A percentile compares a stretch with the other conserved stretches of the same genome.
Evolutionary conservation across 1,140 invertebrate species (phyloP).

Genomic region (Hycleus phaleratus): DNA sequence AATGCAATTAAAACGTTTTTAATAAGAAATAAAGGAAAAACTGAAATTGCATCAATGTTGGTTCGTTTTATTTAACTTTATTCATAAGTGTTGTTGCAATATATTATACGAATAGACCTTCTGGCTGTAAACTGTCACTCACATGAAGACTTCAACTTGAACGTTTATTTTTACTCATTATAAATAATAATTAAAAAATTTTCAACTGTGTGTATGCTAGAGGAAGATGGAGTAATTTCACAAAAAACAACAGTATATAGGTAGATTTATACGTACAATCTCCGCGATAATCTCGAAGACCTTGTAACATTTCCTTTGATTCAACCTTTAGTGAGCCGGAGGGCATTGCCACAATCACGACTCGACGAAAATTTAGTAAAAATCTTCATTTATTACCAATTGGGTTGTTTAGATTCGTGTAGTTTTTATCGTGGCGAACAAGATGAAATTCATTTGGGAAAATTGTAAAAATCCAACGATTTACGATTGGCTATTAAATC

Average conservation of each 20-base stretch:
- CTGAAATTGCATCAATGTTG: no score
- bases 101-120: neutral
- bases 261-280: constrained; percentile 27
- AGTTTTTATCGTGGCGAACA: no score
- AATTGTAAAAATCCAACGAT: no score
- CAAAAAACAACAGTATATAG: neutral
- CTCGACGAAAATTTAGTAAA: no score
- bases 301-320: constrained; percentile 35
- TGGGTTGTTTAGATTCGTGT: no score
- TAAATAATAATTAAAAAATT: constrained; percentile 30
- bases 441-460: no score
- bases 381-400: no score
- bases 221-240: constrained; percentile 1
- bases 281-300: constrained; percentile 34
- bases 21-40: no score
- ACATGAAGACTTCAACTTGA: constrained; percentile 27
- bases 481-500: no score
- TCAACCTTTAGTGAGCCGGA: constrained; percentile 30
- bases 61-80: no score
- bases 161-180: constrained; percentile 30
- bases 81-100: no score
- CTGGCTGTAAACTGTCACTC: constrained; percentile 27
- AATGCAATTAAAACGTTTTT: no score
- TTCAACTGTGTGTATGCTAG: neutral
- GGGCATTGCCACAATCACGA: constrained; percentile 12